Base-by-base conservation (phyloP, 2,797 vertebrate genomes). In the Steatocranus sp. region DNA sequence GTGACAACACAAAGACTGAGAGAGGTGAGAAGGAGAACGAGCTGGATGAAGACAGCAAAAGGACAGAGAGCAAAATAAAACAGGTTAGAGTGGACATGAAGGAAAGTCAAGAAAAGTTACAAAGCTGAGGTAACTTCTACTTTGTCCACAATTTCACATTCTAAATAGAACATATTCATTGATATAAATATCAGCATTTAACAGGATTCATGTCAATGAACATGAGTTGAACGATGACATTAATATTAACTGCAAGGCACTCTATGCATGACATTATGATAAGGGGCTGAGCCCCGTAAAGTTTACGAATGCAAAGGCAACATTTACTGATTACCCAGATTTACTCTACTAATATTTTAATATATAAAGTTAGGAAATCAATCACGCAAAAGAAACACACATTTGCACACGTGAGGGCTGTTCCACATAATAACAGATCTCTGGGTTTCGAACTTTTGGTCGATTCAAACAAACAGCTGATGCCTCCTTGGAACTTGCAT, bases 191-290 rank as follows among this genome's bases (percentile, higher is more conserved):
- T 20, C 34, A 38, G 34, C n/a, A 20, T 38, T 6, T 38, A 38
- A 38, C 7, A 63, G 11, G 34, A 38, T 23, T 63, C 34, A 6
- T 0, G n/a, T 38, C 32, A 63, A 2, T 38, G 58, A 38, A 20
- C 34, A 63, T 61, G 58, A 11, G 11, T 63, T 63, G 32, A 36
- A 36, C 2, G 7, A 18, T 11, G 17, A 34, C 30, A 34, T 34
- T 61, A 34, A 61, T n/a, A 61, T 61, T 61, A 61, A 34, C 30
- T 34, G 4, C 56, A 61, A 34, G 0, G 0, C 30, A 1, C 30
- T 34, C 30, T 61, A 7, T 12, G 30, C 56, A n/a, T 61, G 30
- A 11, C 30, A 2, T 61, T n/a, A 34, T 34, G 56, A 61, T 34
- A 58, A 34, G 17, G 56, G 17, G 17, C 56, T 11, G 17, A 61